These are phyloP conservation scores for Melanostoma scalare DNA, from an alignment of 2,888 invertebrate species.

Conservation along the genomic window DNA sequence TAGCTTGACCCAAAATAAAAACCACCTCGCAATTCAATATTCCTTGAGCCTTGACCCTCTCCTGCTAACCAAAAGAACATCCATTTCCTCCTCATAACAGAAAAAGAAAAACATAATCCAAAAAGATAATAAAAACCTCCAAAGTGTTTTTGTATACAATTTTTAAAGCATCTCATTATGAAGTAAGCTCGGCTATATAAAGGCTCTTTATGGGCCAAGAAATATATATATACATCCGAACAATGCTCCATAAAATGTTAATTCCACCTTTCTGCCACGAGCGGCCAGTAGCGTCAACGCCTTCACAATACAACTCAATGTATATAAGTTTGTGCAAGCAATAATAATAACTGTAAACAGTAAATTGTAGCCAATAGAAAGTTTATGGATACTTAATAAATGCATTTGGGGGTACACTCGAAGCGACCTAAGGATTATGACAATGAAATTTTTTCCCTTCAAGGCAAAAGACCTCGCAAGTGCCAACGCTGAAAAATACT, in stretches of 20 bases:
- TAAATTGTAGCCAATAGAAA: slow-evolving; percentile 69
- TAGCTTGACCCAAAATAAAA: no score
- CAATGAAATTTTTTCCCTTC: background rate
- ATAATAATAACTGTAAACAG: slow-evolving; percentile 71
- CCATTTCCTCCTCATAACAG: background rate
- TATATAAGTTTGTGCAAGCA: slow-evolving; percentile 41
- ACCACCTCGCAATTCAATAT: no score
- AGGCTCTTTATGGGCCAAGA: slow-evolving; percentile 54
- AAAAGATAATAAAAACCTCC: slow-evolving; percentile 18
- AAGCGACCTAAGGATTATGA: slow-evolving; percentile 36
- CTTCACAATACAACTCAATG: background rate
- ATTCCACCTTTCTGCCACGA: slow-evolving; percentile 40
- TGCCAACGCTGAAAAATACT: slow-evolving; percentile 25
- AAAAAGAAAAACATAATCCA: slow-evolving; percentile 19
- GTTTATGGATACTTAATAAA: slow-evolving; percentile 70
- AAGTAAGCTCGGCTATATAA: slow-evolving; percentile 58
- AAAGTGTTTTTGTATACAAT: background rate
- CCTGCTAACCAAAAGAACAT: no score
- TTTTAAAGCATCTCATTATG: slow-evolving; percentile 65
- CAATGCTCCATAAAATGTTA: slow-evolving; percentile 67
- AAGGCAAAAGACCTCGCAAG: background rate
- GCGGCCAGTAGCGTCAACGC: background rate
- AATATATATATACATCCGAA: slow-evolving; percentile 29
- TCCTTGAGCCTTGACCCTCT: no score
- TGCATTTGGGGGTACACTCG: slow-evolving; percentile 44